Base-by-base conservation (phyloP, 2,797 vertebrate species). In the Toxotes lorentzi region DNA sequence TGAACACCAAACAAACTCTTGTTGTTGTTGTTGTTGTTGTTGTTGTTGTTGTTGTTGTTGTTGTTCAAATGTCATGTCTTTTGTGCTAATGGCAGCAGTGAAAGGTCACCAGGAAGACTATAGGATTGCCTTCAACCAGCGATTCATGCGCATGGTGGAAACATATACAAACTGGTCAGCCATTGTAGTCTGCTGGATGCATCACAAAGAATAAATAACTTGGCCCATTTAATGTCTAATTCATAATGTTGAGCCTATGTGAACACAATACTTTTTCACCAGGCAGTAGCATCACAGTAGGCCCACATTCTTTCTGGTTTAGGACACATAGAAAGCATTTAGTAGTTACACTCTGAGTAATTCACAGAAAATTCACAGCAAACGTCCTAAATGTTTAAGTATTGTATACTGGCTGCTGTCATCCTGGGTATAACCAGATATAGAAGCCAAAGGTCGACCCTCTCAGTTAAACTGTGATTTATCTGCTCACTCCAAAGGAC, bases 391-490 rank as follows among this genome's bases (percentile, higher is more conserved):
- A 77, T 73, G 32, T 84, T 85, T 79, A 12, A 71, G 62, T 40
- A n/a, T 73, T 81, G 78, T 53, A 50, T 73, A 54, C 61, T 50
- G 60, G 74, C 6, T 73, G 60, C 54, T 71, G 67, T 70, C 62
- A 61, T 76, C 64, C 32, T 35, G 19, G 74, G 34, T 70, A 63
- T 43, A 78, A 69, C 41, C 73, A 40, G 54, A 73, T 56, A 21
- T 59, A 58, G 61, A 85, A 61, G 73, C 60, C 16, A 5, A 58
- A 38, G 64, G 34, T 84, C 64, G 17, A 79, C 69, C 54, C 27
- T 60, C 53, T 71, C 43, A 11, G 83, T 90, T 91, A 86, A 89
- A 88, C 81, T 87, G 81, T 88, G 85, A 92, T 90, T 88, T 74
- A 83, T 87, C 70, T 77, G 50, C 73, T 68, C 35, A 8, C 69